Conservation (phyloP, 2,113 vertebrate species). For the Vidua macroura region DNA sequence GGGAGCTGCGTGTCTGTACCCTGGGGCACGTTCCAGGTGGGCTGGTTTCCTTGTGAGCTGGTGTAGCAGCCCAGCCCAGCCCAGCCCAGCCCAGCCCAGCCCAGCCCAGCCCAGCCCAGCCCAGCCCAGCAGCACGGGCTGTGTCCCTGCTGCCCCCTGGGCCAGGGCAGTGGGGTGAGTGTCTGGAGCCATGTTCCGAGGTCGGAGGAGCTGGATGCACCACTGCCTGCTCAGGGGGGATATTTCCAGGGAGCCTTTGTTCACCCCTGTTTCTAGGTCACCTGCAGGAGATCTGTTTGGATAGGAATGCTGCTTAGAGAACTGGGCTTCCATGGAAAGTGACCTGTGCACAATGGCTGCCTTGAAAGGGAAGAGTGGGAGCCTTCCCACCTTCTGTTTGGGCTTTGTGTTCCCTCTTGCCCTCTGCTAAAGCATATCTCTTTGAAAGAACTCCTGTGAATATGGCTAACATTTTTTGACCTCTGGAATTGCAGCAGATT, state of each 20-base stretch:
- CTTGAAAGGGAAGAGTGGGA: not conserved
- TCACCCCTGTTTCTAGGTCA: not conserved
- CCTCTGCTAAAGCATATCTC: not conserved
- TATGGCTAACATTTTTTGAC: not conserved
- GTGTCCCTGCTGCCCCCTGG: not conserved
- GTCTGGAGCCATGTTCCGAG: not conserved
- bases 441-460: not conserved
- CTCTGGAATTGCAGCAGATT: slow-evolving; percentile 50
- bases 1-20: not conserved
- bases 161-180: not conserved
- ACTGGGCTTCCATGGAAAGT: not conserved
- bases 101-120: not conserved
- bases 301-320: not conserved
- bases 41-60: not conserved
- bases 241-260: not conserved
- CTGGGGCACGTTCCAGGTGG: not conserved
- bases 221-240: not conserved
- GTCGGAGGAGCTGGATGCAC: not conserved
- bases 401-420: not conserved
- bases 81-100: not conserved
- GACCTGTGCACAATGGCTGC: not conserved
- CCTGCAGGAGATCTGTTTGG: not conserved
- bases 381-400: not conserved
- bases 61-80: not conserved
- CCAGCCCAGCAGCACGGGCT: not conserved